Percentiles rank a stretch among this genome's conserved stretches.
These are phyloP conservation scores for Trididemnum nubilum DNA, from an alignment of 23 tunicate species.

Conservation along the genomic window DNA sequence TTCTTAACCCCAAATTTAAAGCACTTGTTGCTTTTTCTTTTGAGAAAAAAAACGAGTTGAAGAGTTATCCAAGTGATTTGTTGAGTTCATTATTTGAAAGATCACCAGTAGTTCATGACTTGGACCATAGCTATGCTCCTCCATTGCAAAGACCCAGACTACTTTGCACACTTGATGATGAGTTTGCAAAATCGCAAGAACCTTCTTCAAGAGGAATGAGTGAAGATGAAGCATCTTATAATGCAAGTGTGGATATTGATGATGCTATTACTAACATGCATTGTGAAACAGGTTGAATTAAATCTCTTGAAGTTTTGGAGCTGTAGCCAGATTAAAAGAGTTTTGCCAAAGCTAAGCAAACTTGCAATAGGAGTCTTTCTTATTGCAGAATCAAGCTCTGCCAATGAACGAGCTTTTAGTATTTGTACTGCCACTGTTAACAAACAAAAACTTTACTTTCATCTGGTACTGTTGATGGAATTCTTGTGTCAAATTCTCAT, in stretches of 20 bases:
- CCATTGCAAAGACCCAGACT: too few species aligned
- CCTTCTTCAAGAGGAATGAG: neutral
- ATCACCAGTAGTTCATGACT: too few species aligned
- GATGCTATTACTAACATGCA: too few species aligned
- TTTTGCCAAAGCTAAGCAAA: neutral
- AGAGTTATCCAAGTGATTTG: neutral
- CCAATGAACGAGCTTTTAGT: neutral
- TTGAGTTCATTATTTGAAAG: too few species aligned
- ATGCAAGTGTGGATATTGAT: neutral
- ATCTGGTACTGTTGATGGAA: too few species aligned
- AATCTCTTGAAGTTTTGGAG: neutral
- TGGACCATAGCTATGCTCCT: too few species aligned
- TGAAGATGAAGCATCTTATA: neutral
- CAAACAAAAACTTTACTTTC: too few species aligned
- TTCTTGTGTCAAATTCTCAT: too few species aligned
- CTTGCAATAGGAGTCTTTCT: too few species aligned
- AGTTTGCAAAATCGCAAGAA: neutral
- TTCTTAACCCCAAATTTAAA: constrained; percentile 1
- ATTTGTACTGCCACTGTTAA: neutral
- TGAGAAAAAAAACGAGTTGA: neutral
- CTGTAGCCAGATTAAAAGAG: neutral
- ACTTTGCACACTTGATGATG: too few species aligned
- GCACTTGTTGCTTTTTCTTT: neutral
- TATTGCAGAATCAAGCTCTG: neutral
- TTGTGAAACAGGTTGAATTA: too few species aligned